Evolutionary conservation across 1,140 invertebrate species (phyloP), one percentile per base, ranked within the genome.

Genomic region (Eupristina koningsbergeri): DNA sequence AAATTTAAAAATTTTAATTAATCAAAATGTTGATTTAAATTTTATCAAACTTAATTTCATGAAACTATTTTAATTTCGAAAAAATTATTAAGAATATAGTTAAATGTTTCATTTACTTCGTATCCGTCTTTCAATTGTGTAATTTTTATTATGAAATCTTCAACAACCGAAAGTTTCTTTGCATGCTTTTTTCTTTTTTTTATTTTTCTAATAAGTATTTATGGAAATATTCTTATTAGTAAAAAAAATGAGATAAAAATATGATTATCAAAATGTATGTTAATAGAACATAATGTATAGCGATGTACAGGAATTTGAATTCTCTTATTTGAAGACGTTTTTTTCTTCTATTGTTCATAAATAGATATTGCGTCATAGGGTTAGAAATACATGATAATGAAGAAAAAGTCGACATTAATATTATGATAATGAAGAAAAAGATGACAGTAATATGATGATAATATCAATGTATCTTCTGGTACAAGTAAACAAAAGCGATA

Each of bases 391-490:
- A 61, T 73, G 69, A 77, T 29, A 19, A 0, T 50, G 26, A 47
- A 29, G 13, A 67, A 69, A 45, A 69, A 34, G 41, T 47, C 26
- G 29, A n/a, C 36, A 22, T 45, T 53, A 58, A 8, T 81, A 45
- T 41, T 64, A 61, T 73, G 69, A 77, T 29, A 19, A 0, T 50
- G 26, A 47, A 29, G 13, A 67, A 69, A 45, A 69, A 34, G 41
- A 67, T 34, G 29, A n/a, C 36, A 22, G n/a, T n/a, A n/a, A n/a
- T n/a, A 69, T 17, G 67, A 71, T 8, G 67, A 71, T n/a, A 67
- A 81, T 61, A n/a, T 47, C 22, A 67, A 81, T 74, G 71, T 34
- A 41, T 41, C 71, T 76, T 82, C 80, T 69, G 41, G 6, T 36
- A 73, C 71, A 82, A 82, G 58, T 76, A 58, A 26, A 26, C 22